Conservation (phyloP, 2,888 invertebrate genomes). For the Odiellus spinosus region DNA sequence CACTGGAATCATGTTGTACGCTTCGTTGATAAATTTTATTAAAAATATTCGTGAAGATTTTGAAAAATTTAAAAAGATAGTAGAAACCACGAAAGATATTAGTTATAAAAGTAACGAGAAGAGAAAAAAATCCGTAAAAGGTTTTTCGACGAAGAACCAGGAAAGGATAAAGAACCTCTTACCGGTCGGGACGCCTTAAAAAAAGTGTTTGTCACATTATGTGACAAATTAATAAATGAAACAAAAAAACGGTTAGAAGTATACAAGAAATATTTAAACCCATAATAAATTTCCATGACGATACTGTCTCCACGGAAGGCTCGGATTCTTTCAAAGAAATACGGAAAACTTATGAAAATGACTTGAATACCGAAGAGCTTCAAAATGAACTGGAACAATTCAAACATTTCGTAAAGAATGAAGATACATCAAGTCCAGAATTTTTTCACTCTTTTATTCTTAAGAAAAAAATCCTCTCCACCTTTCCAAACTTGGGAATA, state of each 20-base stretch:
- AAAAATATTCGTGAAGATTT: neutral
- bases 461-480: neutral
- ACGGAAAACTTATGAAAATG: neutral
- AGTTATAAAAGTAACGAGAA: neutral
- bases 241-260: neutral
- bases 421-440: neutral
- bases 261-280: neutral
- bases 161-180: neutral
- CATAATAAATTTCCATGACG: neutral
- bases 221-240: neutral
- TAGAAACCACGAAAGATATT: neutral
- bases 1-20: neutral
- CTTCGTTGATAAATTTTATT: neutral
- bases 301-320: neutral
- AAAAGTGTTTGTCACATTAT: neutral
- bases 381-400: neutral
- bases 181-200: neutral
- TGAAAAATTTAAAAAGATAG: neutral
- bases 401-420: neutral
- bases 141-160: neutral
- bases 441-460: too few relatives aligned
- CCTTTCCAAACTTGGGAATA: neutral
- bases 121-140: neutral
- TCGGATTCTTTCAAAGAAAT: neutral
- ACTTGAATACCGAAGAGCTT: neutral